Conservation (phyloP, 2,888 invertebrate genomes). For the Asteroscopus sphinx region DNA sequence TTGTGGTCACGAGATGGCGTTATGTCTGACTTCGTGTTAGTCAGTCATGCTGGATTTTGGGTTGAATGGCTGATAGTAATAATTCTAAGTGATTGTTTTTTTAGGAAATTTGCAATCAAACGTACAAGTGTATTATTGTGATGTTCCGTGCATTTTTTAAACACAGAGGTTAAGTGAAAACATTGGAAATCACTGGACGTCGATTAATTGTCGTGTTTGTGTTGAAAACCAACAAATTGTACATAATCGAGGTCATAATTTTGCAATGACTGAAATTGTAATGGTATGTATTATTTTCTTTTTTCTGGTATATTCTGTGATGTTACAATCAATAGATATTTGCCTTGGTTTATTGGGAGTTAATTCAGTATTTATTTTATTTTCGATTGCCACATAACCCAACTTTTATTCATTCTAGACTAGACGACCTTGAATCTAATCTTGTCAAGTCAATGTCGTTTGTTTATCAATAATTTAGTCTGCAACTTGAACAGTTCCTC, state of each 20-base stretch:
- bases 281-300: conserved; percentile 47
- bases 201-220: conserved; percentile 53
- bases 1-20: conserved; percentile 71
- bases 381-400: conserved; percentile 73
- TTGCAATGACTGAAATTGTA: conserved; percentile 72
- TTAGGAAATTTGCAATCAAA: conserved; percentile 64
- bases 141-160: conserved; percentile 47
- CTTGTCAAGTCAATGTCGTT: conserved; percentile 87
- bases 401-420: conserved; percentile 80
- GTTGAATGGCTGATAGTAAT: conserved; percentile 83
- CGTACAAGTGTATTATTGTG: conserved; percentile 46
- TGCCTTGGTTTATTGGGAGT: conserved; percentile 39
- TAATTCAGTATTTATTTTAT: conserved; percentile 47
- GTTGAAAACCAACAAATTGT: conserved; percentile 60
- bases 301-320: conserved; percentile 10
- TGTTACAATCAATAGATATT: neutral
- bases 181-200: conserved; percentile 27
- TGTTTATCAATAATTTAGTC: conserved; percentile 77
- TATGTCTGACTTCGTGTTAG: conserved; percentile 31
- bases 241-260: conserved; percentile 67
- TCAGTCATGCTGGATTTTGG: conserved; percentile 68
- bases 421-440: conserved; percentile 89
- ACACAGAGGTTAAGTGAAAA: conserved; percentile 34
- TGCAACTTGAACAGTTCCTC: conserved; percentile 33
- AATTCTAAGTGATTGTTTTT: conserved; percentile 68